Conservation (phyloP, 2,113 vertebrate genomes). For the Gulo gulo region DNA sequence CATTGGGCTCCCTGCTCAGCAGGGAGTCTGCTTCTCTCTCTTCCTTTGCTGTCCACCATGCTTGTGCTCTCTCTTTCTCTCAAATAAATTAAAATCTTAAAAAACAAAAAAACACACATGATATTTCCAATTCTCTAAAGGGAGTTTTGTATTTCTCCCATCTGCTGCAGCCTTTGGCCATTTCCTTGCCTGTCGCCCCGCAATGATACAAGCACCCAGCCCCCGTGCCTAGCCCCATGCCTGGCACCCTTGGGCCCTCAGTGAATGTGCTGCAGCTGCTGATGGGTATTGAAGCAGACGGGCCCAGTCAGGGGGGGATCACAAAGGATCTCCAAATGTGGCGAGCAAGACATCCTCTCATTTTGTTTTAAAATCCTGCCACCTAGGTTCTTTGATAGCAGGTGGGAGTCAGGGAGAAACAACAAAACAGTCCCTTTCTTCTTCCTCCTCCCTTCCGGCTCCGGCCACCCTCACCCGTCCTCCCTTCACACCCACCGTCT, state of each 20-base stretch:
- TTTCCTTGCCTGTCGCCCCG: neutral
- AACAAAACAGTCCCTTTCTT: neutral
- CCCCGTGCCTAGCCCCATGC: neutral
- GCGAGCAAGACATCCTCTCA: neutral
- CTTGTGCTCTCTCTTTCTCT: neutral
- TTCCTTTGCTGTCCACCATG: neutral
- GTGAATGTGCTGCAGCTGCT: neutral
- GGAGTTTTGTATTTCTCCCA: neutral
- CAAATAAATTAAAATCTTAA: neutral
- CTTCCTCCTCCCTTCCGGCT: neutral
- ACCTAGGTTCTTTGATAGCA: neutral
- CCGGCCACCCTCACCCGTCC: neutral
- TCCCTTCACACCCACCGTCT: neutral
- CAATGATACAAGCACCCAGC: neutral
- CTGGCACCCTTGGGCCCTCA: neutral
- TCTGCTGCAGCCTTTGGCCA: neutral
- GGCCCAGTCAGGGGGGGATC: rapidly evolving
- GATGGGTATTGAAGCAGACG: neutral
- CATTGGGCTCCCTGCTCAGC: neutral
- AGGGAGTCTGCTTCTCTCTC: neutral
- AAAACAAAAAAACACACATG: neutral
- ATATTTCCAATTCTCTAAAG: neutral
- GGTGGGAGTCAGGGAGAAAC: neutral
- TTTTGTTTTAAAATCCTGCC: neutral
- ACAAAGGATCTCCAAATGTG: neutral